Conservation (phyloP, 2,888 invertebrate species). For the Elegia similella region DNA sequence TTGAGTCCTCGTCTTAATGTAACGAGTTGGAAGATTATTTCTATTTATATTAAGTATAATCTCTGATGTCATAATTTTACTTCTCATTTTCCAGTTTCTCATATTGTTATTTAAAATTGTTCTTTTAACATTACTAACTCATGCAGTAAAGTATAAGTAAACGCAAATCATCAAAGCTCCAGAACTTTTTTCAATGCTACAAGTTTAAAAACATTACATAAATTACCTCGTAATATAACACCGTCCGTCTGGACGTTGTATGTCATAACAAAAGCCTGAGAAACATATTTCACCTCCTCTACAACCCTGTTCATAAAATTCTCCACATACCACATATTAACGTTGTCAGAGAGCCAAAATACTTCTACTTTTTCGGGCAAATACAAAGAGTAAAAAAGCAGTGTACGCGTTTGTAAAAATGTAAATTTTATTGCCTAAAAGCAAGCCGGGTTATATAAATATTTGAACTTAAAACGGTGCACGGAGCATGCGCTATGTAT, state of each 20-base stretch:
- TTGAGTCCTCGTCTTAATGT: too few species aligned
- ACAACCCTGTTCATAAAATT: constrained; percentile 5
- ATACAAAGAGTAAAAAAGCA: constrained; percentile 34
- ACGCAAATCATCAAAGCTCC: too few species aligned
- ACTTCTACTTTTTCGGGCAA: constrained; percentile 24
- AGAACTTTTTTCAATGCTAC: too few species aligned
- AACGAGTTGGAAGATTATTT: too few species aligned
- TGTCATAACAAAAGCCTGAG: background rate
- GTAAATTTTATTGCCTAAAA: constrained; percentile 73
- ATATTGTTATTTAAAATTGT: too few species aligned
- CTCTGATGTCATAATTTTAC: too few species aligned
- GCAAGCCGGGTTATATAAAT: constrained; percentile 61
- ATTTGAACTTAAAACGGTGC: constrained; percentile 64
- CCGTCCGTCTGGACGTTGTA: too few species aligned
- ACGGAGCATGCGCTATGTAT: constrained; percentile 54
- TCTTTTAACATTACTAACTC: too few species aligned
- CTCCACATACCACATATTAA: constrained; percentile 4
- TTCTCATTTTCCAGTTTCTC: too few species aligned
- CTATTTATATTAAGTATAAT: too few species aligned
- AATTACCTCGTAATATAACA: background rate
- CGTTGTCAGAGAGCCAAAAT: constrained; percentile 21
- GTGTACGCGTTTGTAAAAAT: constrained; percentile 64
- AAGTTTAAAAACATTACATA: background rate
- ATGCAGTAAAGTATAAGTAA: too few species aligned
- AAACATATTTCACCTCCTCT: constrained; percentile 9